These are phyloP conservation scores for Conomelus anceps DNA, from an alignment of 2,888 invertebrate species.

Conservation along the genomic window DNA sequence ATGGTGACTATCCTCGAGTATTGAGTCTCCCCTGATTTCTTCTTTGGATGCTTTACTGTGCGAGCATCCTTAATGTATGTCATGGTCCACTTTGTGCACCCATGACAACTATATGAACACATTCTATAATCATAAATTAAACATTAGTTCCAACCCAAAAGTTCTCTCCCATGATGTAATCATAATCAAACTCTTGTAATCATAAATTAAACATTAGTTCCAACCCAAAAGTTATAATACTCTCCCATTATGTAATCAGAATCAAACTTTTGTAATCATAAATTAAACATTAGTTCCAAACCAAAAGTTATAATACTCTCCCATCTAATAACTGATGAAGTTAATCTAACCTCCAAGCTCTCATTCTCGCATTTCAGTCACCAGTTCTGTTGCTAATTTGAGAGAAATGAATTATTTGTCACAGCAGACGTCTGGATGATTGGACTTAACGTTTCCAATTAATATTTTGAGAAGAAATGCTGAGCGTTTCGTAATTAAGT, in stretches of 20 bases:
- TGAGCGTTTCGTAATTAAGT: neutral
- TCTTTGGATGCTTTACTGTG: too few relatives aligned
- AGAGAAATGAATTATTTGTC: neutral
- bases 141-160: neutral
- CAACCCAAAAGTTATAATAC: neutral
- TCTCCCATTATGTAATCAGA: too few relatives aligned
- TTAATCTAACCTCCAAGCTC: neutral
- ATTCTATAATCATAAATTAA: too few relatives aligned
- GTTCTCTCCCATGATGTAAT: too few relatives aligned
- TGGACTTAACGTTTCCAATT: neutral
- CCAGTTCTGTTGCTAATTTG: neutral
- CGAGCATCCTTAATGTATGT: too few relatives aligned
- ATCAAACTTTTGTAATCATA: too few relatives aligned
- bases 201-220: neutral
- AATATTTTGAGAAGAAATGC: neutral
- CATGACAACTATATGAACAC: too few relatives aligned
- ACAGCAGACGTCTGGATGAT: neutral
- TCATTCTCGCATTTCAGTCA: neutral
- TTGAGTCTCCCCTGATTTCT: too few relatives aligned
- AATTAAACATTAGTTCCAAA: neutral
- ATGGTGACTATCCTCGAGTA: too few relatives aligned
- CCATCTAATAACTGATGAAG: neutral
- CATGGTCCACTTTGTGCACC: too few relatives aligned
- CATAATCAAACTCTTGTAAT: neutral
- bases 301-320: neutral